Evolutionary conservation across 2,113 vertebrate species (phyloP).

Genomic region (Thamnophis sirtalis): DNA sequence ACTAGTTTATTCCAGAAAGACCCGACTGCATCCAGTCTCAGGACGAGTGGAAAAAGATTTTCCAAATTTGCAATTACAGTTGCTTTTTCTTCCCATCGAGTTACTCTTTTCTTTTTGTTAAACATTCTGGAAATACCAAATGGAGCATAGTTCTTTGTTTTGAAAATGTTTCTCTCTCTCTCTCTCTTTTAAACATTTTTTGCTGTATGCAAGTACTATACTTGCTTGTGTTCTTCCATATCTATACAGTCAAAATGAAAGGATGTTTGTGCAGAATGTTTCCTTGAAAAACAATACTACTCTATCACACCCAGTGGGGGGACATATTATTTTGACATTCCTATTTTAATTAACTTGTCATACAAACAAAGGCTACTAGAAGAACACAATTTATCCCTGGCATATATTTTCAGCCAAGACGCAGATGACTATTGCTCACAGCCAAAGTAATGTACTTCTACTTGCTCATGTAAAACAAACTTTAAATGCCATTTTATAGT

Average conservation of each 20-base stretch:
- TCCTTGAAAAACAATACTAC: slow-evolving; percentile 62
- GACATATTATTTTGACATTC: slow-evolving; percentile 66
- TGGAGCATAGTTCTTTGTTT: neutral
- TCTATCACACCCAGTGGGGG: slow-evolving; percentile 57
- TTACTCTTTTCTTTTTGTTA: neutral
- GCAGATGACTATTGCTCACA: slow-evolving; percentile 70
- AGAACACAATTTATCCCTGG: slow-evolving; percentile 64
- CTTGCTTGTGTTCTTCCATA: slow-evolving; percentile 45
- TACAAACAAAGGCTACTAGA: slow-evolving; percentile 66
- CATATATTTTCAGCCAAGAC: slow-evolving; percentile 63
- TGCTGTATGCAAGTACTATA: slow-evolving; percentile 8
- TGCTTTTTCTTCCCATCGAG: neutral
- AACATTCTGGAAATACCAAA: neutral
- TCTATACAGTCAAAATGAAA: slow-evolving; percentile 48
- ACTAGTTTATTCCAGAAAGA: neutral
- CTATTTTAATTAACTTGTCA: slow-evolving; percentile 71
- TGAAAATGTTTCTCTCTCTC: neutral
- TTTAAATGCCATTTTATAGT: slow-evolving; percentile 69
- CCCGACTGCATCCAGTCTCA: neutral
- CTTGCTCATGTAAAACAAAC: slow-evolving; percentile 72
- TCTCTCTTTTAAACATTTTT: slow-evolving; percentile 26
- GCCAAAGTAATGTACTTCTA: slow-evolving; percentile 64
- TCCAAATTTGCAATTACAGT: neutral
- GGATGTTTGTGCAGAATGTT: slow-evolving; percentile 35
- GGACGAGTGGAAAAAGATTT: neutral